Evolutionary conservation across 2,113 vertebrate species (phyloP).

Genomic region (Onychostoma macrolepis): DNA sequence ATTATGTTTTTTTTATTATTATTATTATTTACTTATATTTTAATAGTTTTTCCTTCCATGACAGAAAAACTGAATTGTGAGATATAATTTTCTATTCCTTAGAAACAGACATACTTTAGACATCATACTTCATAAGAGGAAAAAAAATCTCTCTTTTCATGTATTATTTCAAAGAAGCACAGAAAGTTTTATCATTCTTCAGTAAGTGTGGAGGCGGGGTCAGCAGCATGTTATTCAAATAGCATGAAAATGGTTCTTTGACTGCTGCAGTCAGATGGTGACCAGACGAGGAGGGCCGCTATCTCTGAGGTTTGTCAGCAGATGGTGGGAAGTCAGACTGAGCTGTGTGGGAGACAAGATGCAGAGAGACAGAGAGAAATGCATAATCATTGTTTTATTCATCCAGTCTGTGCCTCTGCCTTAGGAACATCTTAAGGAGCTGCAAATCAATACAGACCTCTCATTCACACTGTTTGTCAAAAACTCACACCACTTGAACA

Average conservation of each 20-base stretch:
- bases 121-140: neutral
- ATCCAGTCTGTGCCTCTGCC: neutral
- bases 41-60: too few species aligned
- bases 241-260: conserved; percentile 64
- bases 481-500: neutral
- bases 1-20: too few species aligned
- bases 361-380: conserved; percentile 17
- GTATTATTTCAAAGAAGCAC: neutral
- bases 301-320: conserved; percentile 51
- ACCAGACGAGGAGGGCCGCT: conserved; percentile 48
- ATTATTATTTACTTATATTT: too few species aligned
- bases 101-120: neutral
- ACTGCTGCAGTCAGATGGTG: conserved; percentile 51
- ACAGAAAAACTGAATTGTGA: too few species aligned
- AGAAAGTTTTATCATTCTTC: neutral
- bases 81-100: too few species aligned
- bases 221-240: conserved; percentile 48
- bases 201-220: conserved; percentile 33
- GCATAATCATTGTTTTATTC: conserved; percentile 32
- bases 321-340: conserved; percentile 52
- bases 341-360: conserved; percentile 50
- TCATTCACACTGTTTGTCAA: conserved; percentile 27
- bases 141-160: neutral
- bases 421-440: conserved; percentile 21
- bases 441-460: conserved; percentile 34